Conservation (phyloP, 2,888 invertebrate genomes). For the Yponomeuta evonymella region DNA sequence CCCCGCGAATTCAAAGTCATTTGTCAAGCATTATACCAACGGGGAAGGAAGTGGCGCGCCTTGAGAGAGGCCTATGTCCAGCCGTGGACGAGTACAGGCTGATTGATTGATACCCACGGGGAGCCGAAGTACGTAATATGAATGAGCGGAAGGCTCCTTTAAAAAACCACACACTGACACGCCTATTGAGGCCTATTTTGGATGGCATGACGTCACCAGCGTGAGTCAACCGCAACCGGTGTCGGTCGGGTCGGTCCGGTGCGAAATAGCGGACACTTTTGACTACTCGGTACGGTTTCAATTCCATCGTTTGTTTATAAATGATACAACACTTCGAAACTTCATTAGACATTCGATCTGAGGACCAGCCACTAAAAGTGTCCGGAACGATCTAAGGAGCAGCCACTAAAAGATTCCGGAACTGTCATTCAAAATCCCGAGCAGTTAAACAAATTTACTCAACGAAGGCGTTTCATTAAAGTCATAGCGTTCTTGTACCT, state of each 20-base stretch:
- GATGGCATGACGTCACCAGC: slow-evolving; percentile 22
- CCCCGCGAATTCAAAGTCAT: too few species aligned
- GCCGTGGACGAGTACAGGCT: too few species aligned
- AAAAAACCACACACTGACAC: background rate
- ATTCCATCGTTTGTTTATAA: too few species aligned
- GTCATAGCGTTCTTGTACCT: background rate
- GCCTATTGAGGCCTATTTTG: slow-evolving; percentile 7
- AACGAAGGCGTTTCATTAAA: background rate
- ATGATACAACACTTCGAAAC: too few species aligned
- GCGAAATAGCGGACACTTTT: background rate
- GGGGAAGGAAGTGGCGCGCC: too few species aligned
- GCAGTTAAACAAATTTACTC: background rate
- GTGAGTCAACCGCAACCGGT: background rate
- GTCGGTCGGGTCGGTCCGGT: background rate
- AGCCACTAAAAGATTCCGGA: background rate
- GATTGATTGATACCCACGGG: too few species aligned
- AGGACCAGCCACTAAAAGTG: background rate
- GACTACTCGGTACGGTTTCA: background rate
- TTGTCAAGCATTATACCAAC: too few species aligned
- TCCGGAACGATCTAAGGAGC: background rate
- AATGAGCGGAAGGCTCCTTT: slow-evolving; percentile 56
- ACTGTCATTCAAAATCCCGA: background rate
- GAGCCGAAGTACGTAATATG: slow-evolving; percentile 27
- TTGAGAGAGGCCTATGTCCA: too few species aligned
- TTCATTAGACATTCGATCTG: too few species aligned